Conservation (phyloP, 1,140 invertebrate genomes). For the Diorhabda sublineata region DNA sequence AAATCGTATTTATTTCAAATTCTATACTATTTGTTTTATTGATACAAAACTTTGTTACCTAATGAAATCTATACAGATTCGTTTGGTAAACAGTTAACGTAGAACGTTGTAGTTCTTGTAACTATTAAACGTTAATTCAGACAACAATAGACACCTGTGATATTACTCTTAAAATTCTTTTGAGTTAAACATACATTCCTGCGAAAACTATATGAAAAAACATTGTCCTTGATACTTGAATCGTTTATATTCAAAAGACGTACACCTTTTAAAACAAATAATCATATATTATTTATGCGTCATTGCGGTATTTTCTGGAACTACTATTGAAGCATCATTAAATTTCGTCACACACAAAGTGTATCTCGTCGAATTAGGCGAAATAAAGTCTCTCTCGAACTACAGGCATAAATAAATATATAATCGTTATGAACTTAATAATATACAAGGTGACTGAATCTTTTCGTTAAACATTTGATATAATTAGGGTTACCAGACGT, state of each 20-base stretch:
- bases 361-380: neutral
- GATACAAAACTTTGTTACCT: no score
- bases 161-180: neutral
- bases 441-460: no score
- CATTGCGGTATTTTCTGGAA: slow-evolving; percentile 1
- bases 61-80: no score
- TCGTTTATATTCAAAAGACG: slow-evolving; percentile 12
- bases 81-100: no score
- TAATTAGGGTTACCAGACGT: no score
- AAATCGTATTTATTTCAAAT: no score
- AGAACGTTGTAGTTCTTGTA: neutral
- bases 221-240: slow-evolving; percentile 7
- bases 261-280: slow-evolving; percentile 15
- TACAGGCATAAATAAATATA: no score
- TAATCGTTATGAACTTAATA: no score
- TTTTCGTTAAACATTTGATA: no score
- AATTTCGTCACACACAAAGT: neutral
- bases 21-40: no score
- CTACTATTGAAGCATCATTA: neutral
- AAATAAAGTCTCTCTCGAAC: neutral
- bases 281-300: slow-evolving; percentile 10
- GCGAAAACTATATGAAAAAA: slow-evolving; percentile 1
- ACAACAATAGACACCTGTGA: slow-evolving; percentile 10
- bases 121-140: neutral
- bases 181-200: neutral